A percentile compares a stretch with the other conserved stretches of the same genome.
Evolutionary conservation across 2,797 vertebrate species (phyloP).

Genomic region (Amniataba percoides): DNA sequence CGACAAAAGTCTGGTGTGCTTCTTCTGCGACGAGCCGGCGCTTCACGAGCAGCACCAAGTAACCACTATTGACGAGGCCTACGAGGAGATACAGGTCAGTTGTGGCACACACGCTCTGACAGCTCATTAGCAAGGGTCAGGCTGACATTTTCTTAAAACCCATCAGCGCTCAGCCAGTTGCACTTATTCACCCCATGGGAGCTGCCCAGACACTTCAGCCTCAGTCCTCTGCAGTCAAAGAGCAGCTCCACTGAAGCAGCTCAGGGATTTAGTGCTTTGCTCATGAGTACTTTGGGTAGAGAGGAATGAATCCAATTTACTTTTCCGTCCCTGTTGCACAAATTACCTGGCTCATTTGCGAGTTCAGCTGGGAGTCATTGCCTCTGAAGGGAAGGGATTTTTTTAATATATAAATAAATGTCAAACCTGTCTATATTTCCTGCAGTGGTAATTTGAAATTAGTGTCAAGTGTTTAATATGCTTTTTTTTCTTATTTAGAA

Average conservation of each 20-base stretch:
- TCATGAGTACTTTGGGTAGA: conserved; percentile 27
- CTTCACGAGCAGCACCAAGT: conserved; percentile 98
- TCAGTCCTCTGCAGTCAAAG: conserved; percentile 36
- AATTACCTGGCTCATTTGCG: conserved; percentile 16
- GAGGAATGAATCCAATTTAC: conserved; percentile 36
- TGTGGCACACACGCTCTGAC: conserved; percentile 11
- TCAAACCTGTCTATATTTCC: neutral
- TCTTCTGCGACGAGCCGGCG: conserved; percentile 97
- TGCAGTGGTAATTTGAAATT: neutral
- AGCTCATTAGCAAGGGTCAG: conserved; percentile 50
- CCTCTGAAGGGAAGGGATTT: neutral
- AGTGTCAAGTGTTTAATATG: neutral
- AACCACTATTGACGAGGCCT: conserved; percentile 96
- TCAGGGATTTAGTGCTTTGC: conserved; percentile 37
- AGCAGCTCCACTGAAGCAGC: conserved; percentile 39
- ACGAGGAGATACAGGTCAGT: conserved; percentile 96
- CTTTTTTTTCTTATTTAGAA: neutral
- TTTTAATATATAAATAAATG: neutral
- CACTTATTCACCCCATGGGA: conserved; percentile 43
- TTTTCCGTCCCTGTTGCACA: conserved; percentile 9
- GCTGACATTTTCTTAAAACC: conserved; percentile 51
- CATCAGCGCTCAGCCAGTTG: conserved; percentile 41
- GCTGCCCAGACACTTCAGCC: conserved; percentile 51
- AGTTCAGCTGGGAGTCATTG: neutral
- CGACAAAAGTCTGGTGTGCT: conserved; percentile 95